Evolutionary conservation across 2,113 vertebrate genomes (phyloP), one percentile per base, ranked within the genome.

Genomic region (Regulus satrapa): DNA sequence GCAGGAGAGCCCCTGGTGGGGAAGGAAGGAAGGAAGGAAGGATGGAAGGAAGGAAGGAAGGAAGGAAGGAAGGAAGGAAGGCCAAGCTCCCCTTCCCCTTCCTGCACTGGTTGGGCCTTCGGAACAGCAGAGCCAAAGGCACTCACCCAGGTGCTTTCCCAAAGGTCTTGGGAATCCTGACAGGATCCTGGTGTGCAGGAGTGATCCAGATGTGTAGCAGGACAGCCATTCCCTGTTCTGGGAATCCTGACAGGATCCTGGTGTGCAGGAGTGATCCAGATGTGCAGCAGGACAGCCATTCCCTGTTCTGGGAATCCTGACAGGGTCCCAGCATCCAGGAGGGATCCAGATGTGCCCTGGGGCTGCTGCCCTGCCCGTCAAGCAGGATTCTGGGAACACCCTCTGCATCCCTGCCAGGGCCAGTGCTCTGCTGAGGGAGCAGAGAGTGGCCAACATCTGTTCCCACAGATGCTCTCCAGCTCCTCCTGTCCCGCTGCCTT

Each of bases 391-490:
- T 51, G 52, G 18, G 46, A 34, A 16, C 16, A 45, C 12, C 36
- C 4, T 0, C 18, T 41, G 26, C 18, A 19, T 2, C 18, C 23
- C 28, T 18, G 6, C 2, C 32, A 25, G 16, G 40, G 69, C 10
- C 11, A 1, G 3, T 10, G 36, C 18, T 54, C 52, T 52, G 23
- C n/a, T 72, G 69, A 38, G n/a, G 23, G 10, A 18, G 58, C 34
- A 36, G 18, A 25, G 48, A 9, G 29, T 62, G 26, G 9, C 18
- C 56, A 80, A 15, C 15, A 8, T 13, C 29, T 41, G 12, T 28
- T 80, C 14, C 55, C 66, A 26, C 14, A 25, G 36, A 14, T 20
- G 38, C 14, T 51, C 21, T 19, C 48, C 5, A 1, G 41, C 38
- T 62, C 43, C 45, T 34, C 16, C 3, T 18, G 24, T 18, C 32